Base-by-base conservation (phyloP, 1,140 invertebrate species). In the Drosophila pectinifera region DNA sequence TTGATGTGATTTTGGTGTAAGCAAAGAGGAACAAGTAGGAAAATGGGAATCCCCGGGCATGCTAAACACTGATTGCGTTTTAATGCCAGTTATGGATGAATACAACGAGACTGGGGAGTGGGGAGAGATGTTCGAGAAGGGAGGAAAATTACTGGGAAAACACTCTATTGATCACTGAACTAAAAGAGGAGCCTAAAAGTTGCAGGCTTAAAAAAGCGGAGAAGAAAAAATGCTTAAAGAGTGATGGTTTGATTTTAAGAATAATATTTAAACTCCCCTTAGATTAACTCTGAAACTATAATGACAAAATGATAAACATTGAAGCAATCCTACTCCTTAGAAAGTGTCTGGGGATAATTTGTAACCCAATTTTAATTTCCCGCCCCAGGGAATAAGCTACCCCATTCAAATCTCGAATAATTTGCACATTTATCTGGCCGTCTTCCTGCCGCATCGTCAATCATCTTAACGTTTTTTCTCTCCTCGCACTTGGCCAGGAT, bases 51-150 rank as follows among this genome's bases (percentile, higher is more conserved):
- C 18, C 31, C 31, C 56, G 65, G 62, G 57, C 82, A 82, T 86
- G 82, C 79, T 88, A 82, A 86, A 83, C 84, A 83, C 79, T 89
- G 83, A 88, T 88, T 88, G 80, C 70, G 83, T 86, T 88, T 86
- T 86, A 88, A 88, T 79, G 84, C 83, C 83, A 68, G 78, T 78
- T 88, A 85, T 88, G 83, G 83, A 63, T 88, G 74, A 82, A 64
- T 78, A 61, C 55, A 72, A 63, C 56, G 58, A 57, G 62, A 14
- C 13, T 16, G 13, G 13, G n/a, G 26, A 63, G 20, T 26, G 14
- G 10, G 28, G 13, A 51, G 41, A 38, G 24, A 20, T 20, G 22
- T 42, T 6, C 0, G 10, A 65, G 53, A 65, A 36, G 45, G 20
- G 41, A 7, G 16, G 26, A 26, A n/a, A 13, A 41, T 41, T 22